These are phyloP conservation scores for Phyto melanocephala DNA, from an alignment of 2,888 invertebrate species.

Conservation along the genomic window DNA sequence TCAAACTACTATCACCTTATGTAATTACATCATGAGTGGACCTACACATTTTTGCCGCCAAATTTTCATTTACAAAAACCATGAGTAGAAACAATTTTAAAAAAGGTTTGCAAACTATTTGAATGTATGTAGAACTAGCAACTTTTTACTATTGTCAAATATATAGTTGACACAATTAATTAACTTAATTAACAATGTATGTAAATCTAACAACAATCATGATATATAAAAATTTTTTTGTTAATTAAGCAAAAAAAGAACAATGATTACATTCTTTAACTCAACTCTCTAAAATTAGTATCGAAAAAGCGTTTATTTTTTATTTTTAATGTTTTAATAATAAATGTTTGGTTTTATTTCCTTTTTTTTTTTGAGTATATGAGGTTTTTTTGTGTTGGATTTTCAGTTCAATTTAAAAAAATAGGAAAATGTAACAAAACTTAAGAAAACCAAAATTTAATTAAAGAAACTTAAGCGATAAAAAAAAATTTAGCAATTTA, in stretches of 20 bases:
- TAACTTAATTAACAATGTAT: constrained; percentile 8
- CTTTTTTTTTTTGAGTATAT: constrained; percentile 2
- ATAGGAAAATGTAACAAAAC: constrained; percentile 13
- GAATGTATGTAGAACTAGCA: constrained; percentile 75
- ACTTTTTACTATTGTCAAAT: constrained; percentile 68
- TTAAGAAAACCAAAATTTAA: not conserved
- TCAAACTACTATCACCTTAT: too few species aligned
- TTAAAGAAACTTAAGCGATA: not conserved
- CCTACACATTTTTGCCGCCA: too few species aligned
- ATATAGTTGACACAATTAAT: not conserved
- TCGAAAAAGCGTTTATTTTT: constrained; percentile 3
- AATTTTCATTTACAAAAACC: not conserved
- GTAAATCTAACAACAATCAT: constrained; percentile 37
- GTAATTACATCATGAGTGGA: too few species aligned
- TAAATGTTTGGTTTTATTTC: constrained; percentile 9
- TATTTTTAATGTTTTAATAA: constrained; percentile 8
- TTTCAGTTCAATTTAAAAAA: constrained; percentile 32
- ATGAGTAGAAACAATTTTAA: constrained; percentile 20
- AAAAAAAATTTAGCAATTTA: constrained; percentile 51
- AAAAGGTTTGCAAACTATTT: constrained; percentile 18
- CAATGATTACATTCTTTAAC: constrained; percentile 46
- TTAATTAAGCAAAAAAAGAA: constrained; percentile 9
- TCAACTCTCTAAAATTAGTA: constrained; percentile 59
- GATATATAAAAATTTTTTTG: not conserved
- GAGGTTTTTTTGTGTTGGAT: constrained; percentile 30